phyloP scores from a whole-genome alignment of 2,888 invertebrate species.

The Pecten maximus region DNA sequence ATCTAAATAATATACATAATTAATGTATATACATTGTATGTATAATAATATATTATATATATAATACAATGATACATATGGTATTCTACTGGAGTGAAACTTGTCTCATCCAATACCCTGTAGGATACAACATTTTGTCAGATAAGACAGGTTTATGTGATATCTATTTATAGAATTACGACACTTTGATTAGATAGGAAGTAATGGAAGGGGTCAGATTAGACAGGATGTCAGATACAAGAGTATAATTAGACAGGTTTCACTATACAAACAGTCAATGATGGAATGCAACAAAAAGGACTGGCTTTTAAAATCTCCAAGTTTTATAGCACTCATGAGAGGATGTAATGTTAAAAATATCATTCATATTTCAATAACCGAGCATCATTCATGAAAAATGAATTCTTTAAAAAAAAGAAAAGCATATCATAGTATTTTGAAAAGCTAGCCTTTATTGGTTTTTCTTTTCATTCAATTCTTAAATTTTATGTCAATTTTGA shows the following conservation, averaged over 20 bases:
- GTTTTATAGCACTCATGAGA: background rate
- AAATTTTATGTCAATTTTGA: no score
- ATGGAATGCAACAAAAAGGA: background rate
- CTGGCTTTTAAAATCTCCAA: background rate
- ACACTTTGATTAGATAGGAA: background rate
- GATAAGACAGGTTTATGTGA: background rate
- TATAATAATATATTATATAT: slow-evolving; percentile 1
- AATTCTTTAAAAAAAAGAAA: no score
- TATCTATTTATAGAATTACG: background rate
- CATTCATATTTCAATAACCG: no score
- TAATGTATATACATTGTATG: background rate
- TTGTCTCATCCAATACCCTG: background rate
- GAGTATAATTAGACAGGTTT: background rate
- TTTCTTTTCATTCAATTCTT: no score
- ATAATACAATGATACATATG: background rate
- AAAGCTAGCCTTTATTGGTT: no score
- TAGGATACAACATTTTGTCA: background rate
- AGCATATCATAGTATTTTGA: no score
- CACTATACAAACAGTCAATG: background rate
- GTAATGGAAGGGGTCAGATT: background rate
- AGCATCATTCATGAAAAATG: no score
- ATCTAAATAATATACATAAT: background rate
- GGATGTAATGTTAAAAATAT: background rate
- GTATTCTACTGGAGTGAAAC: background rate
- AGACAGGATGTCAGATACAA: background rate